Conservation (phyloP, 2,113 vertebrate genomes). For the Chrysemys picta region DNA sequence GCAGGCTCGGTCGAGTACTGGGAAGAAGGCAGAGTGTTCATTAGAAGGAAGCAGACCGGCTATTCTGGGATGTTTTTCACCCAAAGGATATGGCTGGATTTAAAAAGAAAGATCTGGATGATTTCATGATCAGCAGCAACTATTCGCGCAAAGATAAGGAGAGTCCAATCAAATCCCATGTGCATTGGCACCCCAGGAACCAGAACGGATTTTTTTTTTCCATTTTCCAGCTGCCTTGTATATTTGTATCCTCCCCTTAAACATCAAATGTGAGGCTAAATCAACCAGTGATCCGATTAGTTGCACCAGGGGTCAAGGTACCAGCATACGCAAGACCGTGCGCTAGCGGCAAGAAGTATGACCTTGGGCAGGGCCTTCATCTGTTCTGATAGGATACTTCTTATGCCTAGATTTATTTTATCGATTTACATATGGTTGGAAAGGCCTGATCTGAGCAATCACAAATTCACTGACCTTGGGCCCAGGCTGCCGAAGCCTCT, state of each 20-base stretch:
- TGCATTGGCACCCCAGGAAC: conserved; percentile 44
- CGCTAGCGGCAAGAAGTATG: background rate
- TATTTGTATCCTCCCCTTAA: background rate
- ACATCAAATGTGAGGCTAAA: background rate
- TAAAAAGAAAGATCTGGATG: conserved; percentile 67
- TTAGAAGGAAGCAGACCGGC: conserved; percentile 1
- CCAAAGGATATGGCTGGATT: conserved; percentile 69
- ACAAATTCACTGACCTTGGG: background rate
- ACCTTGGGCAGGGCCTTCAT: no score
- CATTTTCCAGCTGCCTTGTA: background rate
- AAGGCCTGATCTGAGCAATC: background rate
- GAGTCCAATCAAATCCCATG: conserved; percentile 45
- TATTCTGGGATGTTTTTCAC: background rate
- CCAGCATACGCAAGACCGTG: background rate
- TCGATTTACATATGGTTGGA: accelerated
- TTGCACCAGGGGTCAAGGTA: background rate
- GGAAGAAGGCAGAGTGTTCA: conserved; percentile 1
- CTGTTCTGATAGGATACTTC: background rate
- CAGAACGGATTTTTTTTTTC: conserved; percentile 15
- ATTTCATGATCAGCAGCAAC: conserved; percentile 69
- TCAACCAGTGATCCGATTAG: background rate
- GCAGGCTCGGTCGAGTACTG: conserved; percentile 6
- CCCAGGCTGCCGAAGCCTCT: background rate
- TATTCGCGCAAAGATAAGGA: conserved; percentile 70
- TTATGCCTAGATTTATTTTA: background rate